Evolutionary conservation across 2,888 invertebrate species (phyloP), one percentile per base, ranked within the genome.

Genomic region (Nasonia oneida): DNA sequence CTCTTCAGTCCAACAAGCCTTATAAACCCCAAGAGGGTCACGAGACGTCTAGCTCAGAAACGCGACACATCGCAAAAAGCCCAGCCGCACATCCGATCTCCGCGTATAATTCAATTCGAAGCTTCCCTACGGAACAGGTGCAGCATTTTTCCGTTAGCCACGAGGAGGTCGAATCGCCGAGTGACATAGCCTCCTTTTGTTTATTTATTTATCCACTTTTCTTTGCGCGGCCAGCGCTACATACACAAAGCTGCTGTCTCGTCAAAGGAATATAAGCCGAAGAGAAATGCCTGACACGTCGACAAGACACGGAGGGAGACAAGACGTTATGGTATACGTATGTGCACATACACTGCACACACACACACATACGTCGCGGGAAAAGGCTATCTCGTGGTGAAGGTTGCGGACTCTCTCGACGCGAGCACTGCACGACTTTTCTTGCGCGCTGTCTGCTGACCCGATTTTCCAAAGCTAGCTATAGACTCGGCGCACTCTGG

Each of bases 371-470:
- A 64, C 64, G 23, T 29, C 33, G 33, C 15, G 71, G 80, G 53
- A 81, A 75, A 75, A 74, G 70, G 33, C 73, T 61, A 39, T 67
- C 23, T 47, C 47, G 33, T 47, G 76, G 76, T 76, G 82, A 70
- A 76, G 82, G 82, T 76, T 76, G 82, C 61, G 15, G 80, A 70
- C 76, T 47, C 47, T 78, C 33, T 47, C n/a, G 6, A 8, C 53
- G 29, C 67, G 0, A 0, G 50, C 12, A 10, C 37, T 61, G 78
- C 83, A 57, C 75, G 76, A 83, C 86, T 88, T 88, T 91, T 91
- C 90, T 91, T 91, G 90, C 87, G 82, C 87, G 87, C 85, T 87
- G 91, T 91, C 91, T 92, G 90, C 89, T 89, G 91, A 92, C 92
- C 91, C 90, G 90, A 89, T 91, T 91, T 87, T 88, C 80, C 86